These are phyloP conservation scores for Orthosia gothica DNA, from an alignment of 2,888 invertebrate species.

Conservation along the genomic window DNA sequence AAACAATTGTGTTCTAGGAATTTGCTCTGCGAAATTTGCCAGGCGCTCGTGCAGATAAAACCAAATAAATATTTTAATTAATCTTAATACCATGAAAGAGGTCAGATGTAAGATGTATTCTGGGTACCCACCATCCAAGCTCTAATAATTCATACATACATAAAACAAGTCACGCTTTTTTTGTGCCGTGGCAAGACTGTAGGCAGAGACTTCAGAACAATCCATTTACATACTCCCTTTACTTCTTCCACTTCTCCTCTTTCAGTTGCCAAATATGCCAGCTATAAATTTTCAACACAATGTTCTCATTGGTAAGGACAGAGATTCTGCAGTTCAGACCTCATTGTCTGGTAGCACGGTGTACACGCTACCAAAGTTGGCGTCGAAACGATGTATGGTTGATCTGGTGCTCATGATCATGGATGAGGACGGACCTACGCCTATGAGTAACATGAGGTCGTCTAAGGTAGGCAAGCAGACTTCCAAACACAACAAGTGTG, in stretches of 20 bases:
- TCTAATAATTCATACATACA: too few relatives aligned
- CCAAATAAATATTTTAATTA: too few relatives aligned
- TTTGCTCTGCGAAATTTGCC: neutral
- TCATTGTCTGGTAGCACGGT: neutral
- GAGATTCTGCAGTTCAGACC: slow-evolving; percentile 9
- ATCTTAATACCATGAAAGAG: too few relatives aligned
- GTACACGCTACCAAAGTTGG: slow-evolving; percentile 11
- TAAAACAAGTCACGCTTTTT: too few relatives aligned
- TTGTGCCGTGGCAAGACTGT: too few relatives aligned
- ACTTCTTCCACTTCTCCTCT: neutral
- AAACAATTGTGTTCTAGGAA: neutral
- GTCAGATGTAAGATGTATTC: too few relatives aligned
- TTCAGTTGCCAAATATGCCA: slow-evolving; percentile 32
- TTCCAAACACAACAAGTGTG: too few relatives aligned
- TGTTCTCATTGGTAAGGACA: neutral
- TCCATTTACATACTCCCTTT: too few relatives aligned
- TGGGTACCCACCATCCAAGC: too few relatives aligned
- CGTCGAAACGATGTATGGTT: slow-evolving; percentile 10
- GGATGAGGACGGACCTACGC: slow-evolving; percentile 70
- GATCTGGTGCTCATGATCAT: slow-evolving; percentile 58
- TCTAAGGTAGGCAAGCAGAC: slow-evolving; percentile 61
- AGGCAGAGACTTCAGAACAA: too few relatives aligned
- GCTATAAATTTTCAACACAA: neutral
- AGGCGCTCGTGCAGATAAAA: neutral
- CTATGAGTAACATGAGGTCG: slow-evolving; percentile 72